Evolutionary conservation across 2,888 invertebrate genomes (phyloP).

Genomic region (Andrena chrysosceles): DNA sequence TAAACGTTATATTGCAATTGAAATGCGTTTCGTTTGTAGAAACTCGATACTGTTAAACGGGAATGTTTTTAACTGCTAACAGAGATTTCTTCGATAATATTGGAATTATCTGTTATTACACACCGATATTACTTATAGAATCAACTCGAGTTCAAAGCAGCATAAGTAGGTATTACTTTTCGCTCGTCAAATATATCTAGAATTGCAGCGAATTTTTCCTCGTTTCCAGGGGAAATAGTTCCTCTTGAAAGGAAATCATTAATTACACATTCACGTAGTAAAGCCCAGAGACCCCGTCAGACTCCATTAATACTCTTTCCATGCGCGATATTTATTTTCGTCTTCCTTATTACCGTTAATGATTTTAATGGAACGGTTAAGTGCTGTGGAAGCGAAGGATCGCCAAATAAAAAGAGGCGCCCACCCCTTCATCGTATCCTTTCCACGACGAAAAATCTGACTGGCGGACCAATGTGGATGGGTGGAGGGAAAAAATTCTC

Average conservation of each 20-base stretch:
- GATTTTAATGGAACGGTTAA: conserved; percentile 49
- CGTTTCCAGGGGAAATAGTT: background rate
- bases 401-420: conserved; percentile 10
- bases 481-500: background rate
- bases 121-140: background rate
- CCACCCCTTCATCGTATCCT: background rate
- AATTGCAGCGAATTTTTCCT: background rate
- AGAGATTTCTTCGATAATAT: too few species aligned
- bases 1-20: too few species aligned
- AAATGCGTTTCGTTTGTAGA: too few species aligned
- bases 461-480: background rate
- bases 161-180: too few species aligned
- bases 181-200: too few species aligned
- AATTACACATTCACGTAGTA: conserved; percentile 32
- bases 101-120: too few species aligned
- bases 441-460: conserved; percentile 13
- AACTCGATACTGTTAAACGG: too few species aligned
- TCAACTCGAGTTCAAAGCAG: too few species aligned
- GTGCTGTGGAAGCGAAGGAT: conserved; percentile 4
- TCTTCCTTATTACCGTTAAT: conserved; percentile 50
- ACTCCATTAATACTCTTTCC: conserved; percentile 42
- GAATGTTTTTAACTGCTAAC: too few species aligned
- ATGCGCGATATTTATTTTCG: conserved; percentile 48
- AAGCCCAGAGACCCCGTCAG: conserved; percentile 11
- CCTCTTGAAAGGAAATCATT: conserved; percentile 39